These are phyloP conservation scores for Pseudopodoces humilis DNA, from an alignment of 2,113 vertebrate genomes.

Conservation along the genomic window DNA sequence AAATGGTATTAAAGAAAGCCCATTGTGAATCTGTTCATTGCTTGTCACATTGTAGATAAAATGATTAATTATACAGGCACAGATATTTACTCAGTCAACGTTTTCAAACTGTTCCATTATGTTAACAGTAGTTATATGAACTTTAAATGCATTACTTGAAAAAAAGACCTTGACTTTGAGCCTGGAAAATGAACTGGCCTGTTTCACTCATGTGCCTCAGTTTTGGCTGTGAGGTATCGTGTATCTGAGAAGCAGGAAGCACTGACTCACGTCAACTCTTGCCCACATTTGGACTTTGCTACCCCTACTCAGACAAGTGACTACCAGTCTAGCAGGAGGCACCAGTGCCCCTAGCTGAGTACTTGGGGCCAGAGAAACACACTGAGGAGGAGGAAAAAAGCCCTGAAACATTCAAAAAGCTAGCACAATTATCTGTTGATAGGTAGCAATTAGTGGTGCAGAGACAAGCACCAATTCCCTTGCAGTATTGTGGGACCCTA, in stretches of 20 bases:
- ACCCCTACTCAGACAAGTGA: neutral
- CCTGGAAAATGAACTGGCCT: neutral
- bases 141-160: neutral
- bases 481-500: neutral
- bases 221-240: neutral
- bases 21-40: neutral
- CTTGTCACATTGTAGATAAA: neutral
- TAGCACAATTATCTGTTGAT: neutral
- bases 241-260: neutral
- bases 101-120: neutral
- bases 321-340: neutral
- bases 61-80: neutral
- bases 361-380: neutral
- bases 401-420: neutral
- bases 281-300: neutral
- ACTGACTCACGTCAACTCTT: neutral
- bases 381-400: neutral
- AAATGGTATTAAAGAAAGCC: constrained; percentile 13
- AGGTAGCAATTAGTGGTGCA: neutral
- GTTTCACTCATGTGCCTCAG: neutral
- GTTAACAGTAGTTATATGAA: neutral
- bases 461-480: neutral
- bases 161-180: neutral
- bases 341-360: neutral
- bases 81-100: neutral